These are phyloP conservation scores for Eupithecia vulgata DNA, from an alignment of 2,888 invertebrate species.

Conservation along the genomic window DNA sequence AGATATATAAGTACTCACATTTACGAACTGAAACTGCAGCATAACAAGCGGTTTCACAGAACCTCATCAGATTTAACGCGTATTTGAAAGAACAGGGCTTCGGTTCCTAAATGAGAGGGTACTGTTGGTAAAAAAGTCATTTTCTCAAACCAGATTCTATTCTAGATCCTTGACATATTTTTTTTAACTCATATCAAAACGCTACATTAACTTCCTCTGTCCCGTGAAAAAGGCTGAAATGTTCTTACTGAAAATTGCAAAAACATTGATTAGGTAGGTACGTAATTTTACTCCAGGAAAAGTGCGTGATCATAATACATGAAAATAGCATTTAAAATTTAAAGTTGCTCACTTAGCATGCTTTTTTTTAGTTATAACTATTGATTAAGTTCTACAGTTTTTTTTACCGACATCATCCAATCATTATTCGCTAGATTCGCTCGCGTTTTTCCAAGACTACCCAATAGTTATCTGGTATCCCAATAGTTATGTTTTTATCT, in stretches of 20 bases:
- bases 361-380: too few relatives aligned
- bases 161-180: background rate
- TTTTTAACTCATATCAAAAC: too few relatives aligned
- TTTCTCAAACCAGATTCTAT: background rate
- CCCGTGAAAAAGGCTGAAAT: background rate
- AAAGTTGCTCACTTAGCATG: background rate
- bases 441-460: background rate
- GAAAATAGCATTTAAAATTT: background rate
- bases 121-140: conserved; percentile 42
- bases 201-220: too few relatives aligned
- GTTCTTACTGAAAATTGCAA: background rate
- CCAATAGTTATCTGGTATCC: too few relatives aligned
- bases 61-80: conserved; percentile 50
- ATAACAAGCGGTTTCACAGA: conserved; percentile 46
- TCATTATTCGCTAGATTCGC: background rate
- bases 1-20: conserved; percentile 26
- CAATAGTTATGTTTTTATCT: too few relatives aligned
- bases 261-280: too few relatives aligned
- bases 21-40: conserved; percentile 35
- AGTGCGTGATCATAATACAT: background rate
- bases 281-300: too few relatives aligned
- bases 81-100: conserved; percentile 51
- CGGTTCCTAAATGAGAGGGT: conserved; percentile 46
- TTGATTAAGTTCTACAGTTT: background rate
- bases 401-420: too few relatives aligned